Conservation (phyloP, 2,113 vertebrate genomes). For the Aleadryas rufinucha region DNA sequence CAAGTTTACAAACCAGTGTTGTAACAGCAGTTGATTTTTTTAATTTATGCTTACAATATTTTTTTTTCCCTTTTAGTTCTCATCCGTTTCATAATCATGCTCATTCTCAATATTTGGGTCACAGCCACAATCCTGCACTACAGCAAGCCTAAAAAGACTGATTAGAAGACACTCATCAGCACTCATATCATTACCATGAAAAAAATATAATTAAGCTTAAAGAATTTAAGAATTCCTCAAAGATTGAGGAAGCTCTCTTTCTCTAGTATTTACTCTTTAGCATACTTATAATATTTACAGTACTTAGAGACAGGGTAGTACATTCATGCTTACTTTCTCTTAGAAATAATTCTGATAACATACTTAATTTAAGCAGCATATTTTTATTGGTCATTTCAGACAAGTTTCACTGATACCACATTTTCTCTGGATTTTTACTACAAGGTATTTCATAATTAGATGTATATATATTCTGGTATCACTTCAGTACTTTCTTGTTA, state of each 20-base stretch:
- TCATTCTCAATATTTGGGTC: conserved; percentile 88
- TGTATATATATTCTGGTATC: neutral
- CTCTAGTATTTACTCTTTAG: neutral
- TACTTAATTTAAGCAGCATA: conserved; percentile 16
- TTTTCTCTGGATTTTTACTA: conserved; percentile 17
- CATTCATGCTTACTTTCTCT: neutral
- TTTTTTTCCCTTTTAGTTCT: conserved; percentile 77
- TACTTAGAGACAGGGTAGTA: neutral
- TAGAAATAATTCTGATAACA: conserved; percentile 13
- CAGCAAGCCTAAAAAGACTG: conserved; percentile 74
- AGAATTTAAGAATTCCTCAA: neutral
- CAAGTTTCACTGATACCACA: neutral
- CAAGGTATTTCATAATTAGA: neutral
- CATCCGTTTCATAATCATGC: conserved; percentile 81
- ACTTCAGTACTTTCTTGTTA: conserved; percentile 23
- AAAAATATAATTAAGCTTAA: neutral
- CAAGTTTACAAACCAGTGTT: neutral
- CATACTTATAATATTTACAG: neutral
- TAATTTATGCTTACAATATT: neutral
- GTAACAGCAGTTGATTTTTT: neutral
- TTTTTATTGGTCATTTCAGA: conserved; percentile 36
- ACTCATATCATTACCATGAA: neutral
- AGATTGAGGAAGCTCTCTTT: neutral
- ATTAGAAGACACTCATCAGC: conserved; percentile 43
- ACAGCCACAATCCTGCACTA: conserved; percentile 82